Base-by-base conservation (phyloP, 2,888 invertebrate species). In the Cryptocheilus praepositus region DNA sequence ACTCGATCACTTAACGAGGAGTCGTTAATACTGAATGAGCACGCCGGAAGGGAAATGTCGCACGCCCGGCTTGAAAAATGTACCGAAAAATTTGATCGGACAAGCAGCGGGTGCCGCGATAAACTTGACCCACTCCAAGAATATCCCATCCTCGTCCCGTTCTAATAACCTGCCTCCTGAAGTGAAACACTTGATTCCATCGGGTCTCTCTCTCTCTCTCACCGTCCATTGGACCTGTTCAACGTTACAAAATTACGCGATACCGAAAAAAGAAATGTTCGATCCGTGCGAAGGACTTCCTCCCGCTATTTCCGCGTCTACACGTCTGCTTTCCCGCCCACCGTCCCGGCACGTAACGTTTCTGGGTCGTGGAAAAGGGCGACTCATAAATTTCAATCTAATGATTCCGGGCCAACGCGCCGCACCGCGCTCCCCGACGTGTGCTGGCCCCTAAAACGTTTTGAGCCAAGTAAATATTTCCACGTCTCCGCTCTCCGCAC, bases 321-420 rank as follows among this genome's bases (percentile, higher is more conserved):
- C 52, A 57, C 36, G 11, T 36, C 36, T 22, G 56, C 51, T 56
- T 36, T 51, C 55, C 61, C 64, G 43, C 18, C 11, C 49, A 1
- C 49, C 16, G 15, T 15, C 15, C 16, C 49, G 45, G 45, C 45
- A 3, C 36, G 61, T n/a, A 56, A 56, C 66, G 51, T 64, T 57
- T 76, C 67, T 53, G 64, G 49, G 44, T 51, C 56, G 5, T 25
- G 3, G 61, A 18, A 51, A 45, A 57, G 52, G 64, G 64, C 51
- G 71, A 63, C 58, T 64, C 70, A 76, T 76, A 73, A 76, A 76
- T 76, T 71, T 58, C 51, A 59, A 49, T 36, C 45, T 46, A 73
- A 73, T 59, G 76, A 76, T 76, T 57, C 65, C 67, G 22, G 55
- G 52, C 18, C 46, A 22, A 15, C 22, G 25, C 22, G 45, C n/a